Percentiles rank a stretch among this genome's conserved stretches.
These are phyloP conservation scores for Gonatopus flavifemur DNA, from an alignment of 1,140 invertebrate genomes.

Conservation along the genomic window DNA sequence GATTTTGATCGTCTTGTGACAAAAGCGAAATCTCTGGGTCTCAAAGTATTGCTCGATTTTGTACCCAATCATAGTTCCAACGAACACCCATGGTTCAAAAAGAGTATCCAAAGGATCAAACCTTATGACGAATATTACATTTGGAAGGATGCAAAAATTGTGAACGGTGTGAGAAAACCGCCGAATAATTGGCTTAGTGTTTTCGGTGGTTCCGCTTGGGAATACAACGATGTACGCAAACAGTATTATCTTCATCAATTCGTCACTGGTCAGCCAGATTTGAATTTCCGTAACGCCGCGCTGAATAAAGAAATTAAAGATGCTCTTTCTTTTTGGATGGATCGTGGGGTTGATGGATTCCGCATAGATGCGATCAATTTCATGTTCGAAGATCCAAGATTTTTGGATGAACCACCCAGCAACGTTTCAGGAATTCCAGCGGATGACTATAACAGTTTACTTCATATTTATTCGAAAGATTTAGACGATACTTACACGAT, in stretches of 20 bases:
- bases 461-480: conserved; percentile 68
- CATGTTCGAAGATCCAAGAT: conserved; percentile 61
- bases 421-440: not conserved
- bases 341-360: conserved; percentile 71
- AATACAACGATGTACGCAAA: conserved; percentile 56
- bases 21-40: conserved; percentile 40
- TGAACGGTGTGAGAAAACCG: conserved; percentile 32
- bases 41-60: conserved; percentile 70
- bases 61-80: conserved; percentile 76
- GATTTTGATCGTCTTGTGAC: conserved; percentile 55
- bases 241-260: conserved; percentile 68
- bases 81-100: conserved; percentile 70
- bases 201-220: conserved; percentile 61
- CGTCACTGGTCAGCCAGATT: conserved; percentile 65
- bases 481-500: conserved; percentile 61
- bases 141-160: conserved; percentile 63
- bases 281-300: conserved; percentile 67
- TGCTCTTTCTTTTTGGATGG: conserved; percentile 34
- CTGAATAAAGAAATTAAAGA: conserved; percentile 67
- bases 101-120: conserved; percentile 59
- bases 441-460: conserved; percentile 40
- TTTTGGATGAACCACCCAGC: conserved; percentile 60
- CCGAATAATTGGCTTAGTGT: conserved; percentile 54
- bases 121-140: conserved; percentile 71
- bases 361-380: conserved; percentile 65